phyloP scores from a whole-genome alignment of 2,113 vertebrate species.

The Phoxinus phoxinus region DNA sequence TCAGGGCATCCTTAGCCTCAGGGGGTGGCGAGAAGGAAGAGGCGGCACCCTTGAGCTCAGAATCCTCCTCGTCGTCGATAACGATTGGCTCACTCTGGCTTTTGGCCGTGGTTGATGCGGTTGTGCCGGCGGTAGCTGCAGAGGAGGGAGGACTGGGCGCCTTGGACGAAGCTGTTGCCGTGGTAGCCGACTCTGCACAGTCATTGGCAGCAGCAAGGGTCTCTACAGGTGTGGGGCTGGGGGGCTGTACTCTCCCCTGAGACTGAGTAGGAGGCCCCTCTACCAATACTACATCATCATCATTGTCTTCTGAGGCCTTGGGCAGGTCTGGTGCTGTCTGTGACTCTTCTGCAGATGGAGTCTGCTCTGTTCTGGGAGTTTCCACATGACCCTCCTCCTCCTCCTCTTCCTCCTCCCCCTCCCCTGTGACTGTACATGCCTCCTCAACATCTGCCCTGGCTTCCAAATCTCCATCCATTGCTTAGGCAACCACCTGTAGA shows the following conservation, averaged over 20 bases:
- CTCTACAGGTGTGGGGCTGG: slow-evolving; percentile 58
- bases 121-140: slow-evolving; percentile 44
- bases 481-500: slow-evolving; percentile 80
- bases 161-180: slow-evolving; percentile 58
- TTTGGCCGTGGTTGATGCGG: slow-evolving; percentile 55
- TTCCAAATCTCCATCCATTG: slow-evolving; percentile 87
- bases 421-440: slow-evolving; percentile 60
- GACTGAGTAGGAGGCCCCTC: slow-evolving; percentile 83
- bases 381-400: slow-evolving; percentile 78
- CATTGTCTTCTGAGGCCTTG: slow-evolving; percentile 69
- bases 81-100: slow-evolving; percentile 92
- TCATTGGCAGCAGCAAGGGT: slow-evolving; percentile 55
- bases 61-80: slow-evolving; percentile 96
- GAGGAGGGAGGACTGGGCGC: slow-evolving; percentile 65
- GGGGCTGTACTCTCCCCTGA: slow-evolving; percentile 65
- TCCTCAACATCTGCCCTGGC: slow-evolving; percentile 71
- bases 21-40: slow-evolving; percentile 52
- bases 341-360: slow-evolving; percentile 63
- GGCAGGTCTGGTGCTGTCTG: slow-evolving; percentile 61
- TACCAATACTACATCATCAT: slow-evolving; percentile 92
- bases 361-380: slow-evolving; percentile 78
- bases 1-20: slow-evolving; percentile 73
- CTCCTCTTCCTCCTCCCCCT: slow-evolving; percentile 75
- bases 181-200: slow-evolving; percentile 58
- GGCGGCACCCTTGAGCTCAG: slow-evolving; percentile 80